phyloP scores from a whole-genome alignment of 2,113 vertebrate species.

The Odocoileus hemionus region DNA sequence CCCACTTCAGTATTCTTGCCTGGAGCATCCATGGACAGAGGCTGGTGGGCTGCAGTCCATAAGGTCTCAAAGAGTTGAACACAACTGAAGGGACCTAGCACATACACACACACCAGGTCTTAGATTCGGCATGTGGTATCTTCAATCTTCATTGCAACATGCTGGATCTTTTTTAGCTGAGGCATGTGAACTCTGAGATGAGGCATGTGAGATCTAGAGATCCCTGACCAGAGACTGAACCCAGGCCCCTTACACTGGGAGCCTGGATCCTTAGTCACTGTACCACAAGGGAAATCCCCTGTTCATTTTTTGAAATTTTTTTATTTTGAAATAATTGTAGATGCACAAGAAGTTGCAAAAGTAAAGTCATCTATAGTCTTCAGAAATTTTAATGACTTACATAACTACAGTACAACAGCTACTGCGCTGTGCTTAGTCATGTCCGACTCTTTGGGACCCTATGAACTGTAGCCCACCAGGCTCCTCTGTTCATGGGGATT shows the following conservation, averaged over 20 bases:
- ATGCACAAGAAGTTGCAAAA: background rate
- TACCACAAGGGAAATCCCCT: background rate
- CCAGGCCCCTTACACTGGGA: background rate
- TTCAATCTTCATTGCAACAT: background rate
- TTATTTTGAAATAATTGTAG: background rate
- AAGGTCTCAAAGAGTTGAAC: background rate
- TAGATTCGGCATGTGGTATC: background rate
- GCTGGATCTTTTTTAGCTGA: fast-evolving
- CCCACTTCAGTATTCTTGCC: background rate
- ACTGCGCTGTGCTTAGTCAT: background rate
- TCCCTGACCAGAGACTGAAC: background rate
- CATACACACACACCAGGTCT: background rate
- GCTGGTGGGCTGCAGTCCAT: background rate
- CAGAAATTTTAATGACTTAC: background rate
- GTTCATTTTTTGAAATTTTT: background rate
- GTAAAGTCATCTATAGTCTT: background rate
- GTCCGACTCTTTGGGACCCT: background rate
- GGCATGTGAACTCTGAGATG: background rate
- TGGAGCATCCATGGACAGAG: background rate
- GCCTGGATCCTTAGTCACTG: background rate
- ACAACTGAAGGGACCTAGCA: background rate
- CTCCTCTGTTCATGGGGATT: background rate
- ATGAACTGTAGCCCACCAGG: background rate
- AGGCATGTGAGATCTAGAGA: background rate
- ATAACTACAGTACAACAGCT: too few species aligned